Evolutionary conservation across 2,888 invertebrate genomes (phyloP), one percentile per base, ranked within the genome.

Genomic region (Rhamphomyia laevipes): DNA sequence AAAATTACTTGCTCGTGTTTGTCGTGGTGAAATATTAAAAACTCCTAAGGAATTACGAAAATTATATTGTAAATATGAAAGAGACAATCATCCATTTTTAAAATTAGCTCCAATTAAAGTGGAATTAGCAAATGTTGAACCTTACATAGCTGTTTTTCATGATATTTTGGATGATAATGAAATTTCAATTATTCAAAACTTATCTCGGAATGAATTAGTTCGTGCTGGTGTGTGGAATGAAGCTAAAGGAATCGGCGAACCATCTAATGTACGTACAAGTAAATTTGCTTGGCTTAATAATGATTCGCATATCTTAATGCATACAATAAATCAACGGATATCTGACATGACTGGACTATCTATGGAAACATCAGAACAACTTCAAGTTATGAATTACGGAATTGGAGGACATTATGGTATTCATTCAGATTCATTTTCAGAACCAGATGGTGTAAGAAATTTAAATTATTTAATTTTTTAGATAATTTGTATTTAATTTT

Each of bases 1-100:
- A 13, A 13, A 35, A 2, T n/a, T 35, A 35, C 35, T 35, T 35
- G 13, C n/a, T 3, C 13, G 35, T 35, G 10, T 4, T 27, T 90
- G 90, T 59, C 78, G 90, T 16, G 86, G 86, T 0, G 89, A 89
- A 62, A 71, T 80, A 65, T 79, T 65, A 53, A 77, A 74, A 48
- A 70, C 73, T 21, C 69, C 71, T 17, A 61, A 64, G 42, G 69
- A 76, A 46, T 61, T 73, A 37, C 42, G 42, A 17, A 27, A 42
- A 10, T 21, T 42, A 10, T 27, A 23, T 42, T 47, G 47, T 18
- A 38, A 31, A n/a, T 47, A 47, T 40, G 31, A 47, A 27, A 41
- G 11, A 6, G n/a, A 38, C n/a, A 41, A 38, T 11, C n/a, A 37
- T 37, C 48, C 61, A 0, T 67, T 65, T 13, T 53, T 65, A 2